Evolutionary conservation across 2,113 vertebrate genomes (phyloP).

Genomic region (Pseudolaguvia tuberculata): DNA sequence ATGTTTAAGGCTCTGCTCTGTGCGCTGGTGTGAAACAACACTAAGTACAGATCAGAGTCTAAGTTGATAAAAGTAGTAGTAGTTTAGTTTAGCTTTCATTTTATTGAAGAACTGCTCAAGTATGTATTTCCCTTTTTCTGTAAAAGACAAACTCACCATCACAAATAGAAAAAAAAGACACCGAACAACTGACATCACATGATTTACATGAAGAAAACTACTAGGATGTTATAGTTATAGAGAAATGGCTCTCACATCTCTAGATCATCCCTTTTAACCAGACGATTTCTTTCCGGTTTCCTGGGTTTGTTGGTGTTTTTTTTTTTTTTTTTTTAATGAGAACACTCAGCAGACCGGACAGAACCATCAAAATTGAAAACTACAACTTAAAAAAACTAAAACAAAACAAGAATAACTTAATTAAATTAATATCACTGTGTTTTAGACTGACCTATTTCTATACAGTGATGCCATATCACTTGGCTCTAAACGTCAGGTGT

Average conservation of each 20-base stretch:
- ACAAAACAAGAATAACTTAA: constrained; percentile 68
- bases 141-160: constrained; percentile 51
- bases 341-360: constrained; percentile 35
- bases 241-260: neutral
- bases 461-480: constrained; percentile 48
- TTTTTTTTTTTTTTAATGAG: constrained; percentile 28
- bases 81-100: constrained; percentile 27
- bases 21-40: no score
- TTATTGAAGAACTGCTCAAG: constrained; percentile 64
- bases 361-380: constrained; percentile 45
- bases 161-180: constrained; percentile 51
- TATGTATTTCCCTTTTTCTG: constrained; percentile 54
- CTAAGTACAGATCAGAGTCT: no score
- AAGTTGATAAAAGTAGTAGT: no score
- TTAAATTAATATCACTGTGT: constrained; percentile 67
- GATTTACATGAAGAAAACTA: constrained; percentile 31
- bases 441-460: constrained; percentile 57
- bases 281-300: no score
- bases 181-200: constrained; percentile 47
- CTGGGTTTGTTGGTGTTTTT: no score
- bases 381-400: constrained; percentile 43
- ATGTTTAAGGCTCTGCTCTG: neutral
- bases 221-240: constrained; percentile 24
- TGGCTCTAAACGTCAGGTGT: constrained; percentile 44
- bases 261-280: constrained; percentile 19